phyloP scores from a whole-genome alignment of 37 sponge, comb jelly and placozoan species.

The Bolinopsis microptera region DNA sequence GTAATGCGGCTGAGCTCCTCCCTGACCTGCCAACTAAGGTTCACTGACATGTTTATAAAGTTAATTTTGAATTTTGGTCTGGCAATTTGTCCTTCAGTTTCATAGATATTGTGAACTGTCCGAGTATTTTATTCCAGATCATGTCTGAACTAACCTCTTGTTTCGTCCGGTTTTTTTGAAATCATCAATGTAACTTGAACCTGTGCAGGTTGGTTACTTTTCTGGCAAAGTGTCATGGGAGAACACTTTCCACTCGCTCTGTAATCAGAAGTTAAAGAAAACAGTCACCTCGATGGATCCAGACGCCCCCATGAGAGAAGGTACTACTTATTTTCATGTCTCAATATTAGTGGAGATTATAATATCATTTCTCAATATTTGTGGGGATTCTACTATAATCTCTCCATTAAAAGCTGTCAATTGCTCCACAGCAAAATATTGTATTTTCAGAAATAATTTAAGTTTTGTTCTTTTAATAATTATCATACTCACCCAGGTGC shows the following conservation, averaged over 20 bases:
- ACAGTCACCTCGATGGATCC: constrained; percentile 73
- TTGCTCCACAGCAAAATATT: too few relatives aligned
- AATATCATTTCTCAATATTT: neutral
- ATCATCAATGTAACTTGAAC: too few relatives aligned
- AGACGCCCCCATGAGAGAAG: constrained; percentile 78
- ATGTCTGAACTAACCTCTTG: too few relatives aligned
- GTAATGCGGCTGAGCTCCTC: constrained; percentile 67
- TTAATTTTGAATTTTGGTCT: neutral
- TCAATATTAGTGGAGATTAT: neutral
- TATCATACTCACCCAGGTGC: too few relatives aligned
- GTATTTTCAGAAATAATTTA: too few relatives aligned
- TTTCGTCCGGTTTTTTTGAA: too few relatives aligned
- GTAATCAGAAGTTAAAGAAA: neutral
- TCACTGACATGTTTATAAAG: too few relatives aligned
- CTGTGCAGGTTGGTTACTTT: constrained; percentile 50
- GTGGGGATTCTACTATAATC: too few relatives aligned
- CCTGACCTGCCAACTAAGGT: constrained; percentile 32
- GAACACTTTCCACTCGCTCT: constrained; percentile 15
- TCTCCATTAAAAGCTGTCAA: too few relatives aligned
- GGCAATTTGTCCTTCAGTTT: neutral
- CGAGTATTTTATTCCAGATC: too few relatives aligned
- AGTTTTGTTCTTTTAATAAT: too few relatives aligned
- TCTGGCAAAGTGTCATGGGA: constrained; percentile 56
- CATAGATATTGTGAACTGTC: too few relatives aligned
- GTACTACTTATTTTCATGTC: neutral